These are phyloP conservation scores for Emberiza fucata DNA, from an alignment of 2,113 vertebrate genomes.

Conservation along the genomic window DNA sequence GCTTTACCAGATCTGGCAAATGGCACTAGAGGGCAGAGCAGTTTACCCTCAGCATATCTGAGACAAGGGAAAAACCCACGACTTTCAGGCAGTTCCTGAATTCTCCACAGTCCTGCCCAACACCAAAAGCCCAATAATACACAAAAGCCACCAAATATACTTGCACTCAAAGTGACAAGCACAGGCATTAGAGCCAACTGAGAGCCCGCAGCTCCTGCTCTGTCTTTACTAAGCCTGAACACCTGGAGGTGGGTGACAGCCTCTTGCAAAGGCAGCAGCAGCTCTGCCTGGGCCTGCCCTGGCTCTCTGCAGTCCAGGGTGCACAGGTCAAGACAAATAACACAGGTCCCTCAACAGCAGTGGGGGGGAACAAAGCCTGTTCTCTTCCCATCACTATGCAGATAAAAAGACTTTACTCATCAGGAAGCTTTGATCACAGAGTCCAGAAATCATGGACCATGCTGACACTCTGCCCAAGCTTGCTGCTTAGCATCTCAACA, in stretches of 20 bases:
- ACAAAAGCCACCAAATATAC: neutral
- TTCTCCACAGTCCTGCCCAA: neutral
- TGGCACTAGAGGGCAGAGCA: slow-evolving; percentile 50
- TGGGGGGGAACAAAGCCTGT: neutral
- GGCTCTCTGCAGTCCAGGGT: neutral
- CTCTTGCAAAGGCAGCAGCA: neutral
- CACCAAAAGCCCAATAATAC: neutral
- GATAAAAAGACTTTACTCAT: neutral
- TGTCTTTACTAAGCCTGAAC: neutral
- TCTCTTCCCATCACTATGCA: neutral
- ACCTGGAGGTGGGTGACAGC: neutral
- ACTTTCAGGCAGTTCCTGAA: neutral
- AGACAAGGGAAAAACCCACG: neutral
- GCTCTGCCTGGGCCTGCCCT: neutral
- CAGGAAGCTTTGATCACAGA: neutral
- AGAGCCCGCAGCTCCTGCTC: neutral
- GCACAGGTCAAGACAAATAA: neutral
- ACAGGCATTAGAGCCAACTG: neutral
- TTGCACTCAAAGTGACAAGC: neutral
- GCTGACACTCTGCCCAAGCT: neutral
- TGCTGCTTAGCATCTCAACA: neutral
- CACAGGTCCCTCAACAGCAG: neutral
- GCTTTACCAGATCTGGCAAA: neutral
- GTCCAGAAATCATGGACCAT: neutral
- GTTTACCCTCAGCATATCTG: neutral